A percentile compares a stretch with the other conserved stretches of the same genome.
These are phyloP conservation scores for Mandrillus leucophaeus DNA, from an alignment of 2,113 vertebrate genomes.

Conservation along the genomic window DNA sequence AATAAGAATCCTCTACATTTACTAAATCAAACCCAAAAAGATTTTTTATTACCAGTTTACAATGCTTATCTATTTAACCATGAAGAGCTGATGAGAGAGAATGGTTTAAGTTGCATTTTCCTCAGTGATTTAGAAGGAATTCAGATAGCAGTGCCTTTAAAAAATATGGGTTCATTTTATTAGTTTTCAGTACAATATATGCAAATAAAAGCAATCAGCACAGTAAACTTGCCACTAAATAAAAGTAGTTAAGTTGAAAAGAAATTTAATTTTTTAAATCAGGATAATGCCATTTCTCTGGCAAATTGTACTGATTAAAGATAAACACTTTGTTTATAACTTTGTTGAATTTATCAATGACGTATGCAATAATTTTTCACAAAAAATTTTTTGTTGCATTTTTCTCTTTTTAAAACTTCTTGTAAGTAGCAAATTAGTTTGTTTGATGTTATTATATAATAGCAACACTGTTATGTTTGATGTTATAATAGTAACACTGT, in stretches of 20 bases:
- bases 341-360: not conserved
- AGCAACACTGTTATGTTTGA: not conserved
- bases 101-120: not conserved
- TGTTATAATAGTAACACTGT: not conserved
- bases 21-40: not conserved
- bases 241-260: not conserved
- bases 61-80: not conserved
- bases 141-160: not conserved
- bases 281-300: slow-evolving; percentile 1
- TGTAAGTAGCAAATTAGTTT: not conserved
- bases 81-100: not conserved
- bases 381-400: not conserved
- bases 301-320: not conserved
- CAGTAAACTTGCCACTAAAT: not conserved
- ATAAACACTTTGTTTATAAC: not conserved
- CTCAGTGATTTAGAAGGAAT: not conserved
- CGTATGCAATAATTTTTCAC: not conserved
- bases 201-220: not conserved
- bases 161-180: not conserved
- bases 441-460: not conserved
- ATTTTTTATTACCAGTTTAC: not conserved
- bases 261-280: not conserved
- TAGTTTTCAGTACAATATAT: not conserved
- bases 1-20: not conserved
- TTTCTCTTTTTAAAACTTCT: not conserved